Evolutionary conservation across 30 jellyfish, hydroid and myxozoan genomes (phyloP).

Genomic region (Aurelia sp.): DNA sequence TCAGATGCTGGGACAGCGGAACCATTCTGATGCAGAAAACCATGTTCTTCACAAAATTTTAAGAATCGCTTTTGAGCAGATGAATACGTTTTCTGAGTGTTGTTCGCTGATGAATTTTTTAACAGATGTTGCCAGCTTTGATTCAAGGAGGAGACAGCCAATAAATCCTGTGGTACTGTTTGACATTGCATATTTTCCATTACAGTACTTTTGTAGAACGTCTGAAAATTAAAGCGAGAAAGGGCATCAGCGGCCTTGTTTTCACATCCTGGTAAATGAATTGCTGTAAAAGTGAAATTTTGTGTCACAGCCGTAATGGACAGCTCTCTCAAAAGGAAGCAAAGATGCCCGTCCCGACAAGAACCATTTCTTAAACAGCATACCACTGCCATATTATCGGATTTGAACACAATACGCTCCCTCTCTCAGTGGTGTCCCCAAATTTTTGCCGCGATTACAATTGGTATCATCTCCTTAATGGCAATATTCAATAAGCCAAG

Average conservation of each 20-base stretch:
- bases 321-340: conserved; percentile 3
- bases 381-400: conserved; percentile 9
- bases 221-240: conserved; percentile 20
- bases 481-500: not conserved
- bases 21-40: not conserved
- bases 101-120: not conserved
- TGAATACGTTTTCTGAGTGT: not conserved
- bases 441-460: conserved; percentile 9
- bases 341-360: not conserved
- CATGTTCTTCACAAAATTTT: not conserved
- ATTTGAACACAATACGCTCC: not conserved
- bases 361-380: too few species aligned
- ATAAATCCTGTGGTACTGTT: not conserved
- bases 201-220: not conserved
- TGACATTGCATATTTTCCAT: too few species aligned
- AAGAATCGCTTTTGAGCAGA: conserved; percentile 33
- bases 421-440: conserved; percentile 15
- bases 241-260: not conserved
- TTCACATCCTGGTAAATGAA: conserved; percentile 1
- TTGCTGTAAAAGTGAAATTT: not conserved
- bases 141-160: conserved; percentile 41
- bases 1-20: conserved; percentile 19
- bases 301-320: not conserved
- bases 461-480: conserved; percentile 24
- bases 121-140: conserved; percentile 5